These are phyloP conservation scores for Trichomycterus rosablanca DNA, from an alignment of 2,113 vertebrate genomes.

Conservation along the genomic window DNA sequence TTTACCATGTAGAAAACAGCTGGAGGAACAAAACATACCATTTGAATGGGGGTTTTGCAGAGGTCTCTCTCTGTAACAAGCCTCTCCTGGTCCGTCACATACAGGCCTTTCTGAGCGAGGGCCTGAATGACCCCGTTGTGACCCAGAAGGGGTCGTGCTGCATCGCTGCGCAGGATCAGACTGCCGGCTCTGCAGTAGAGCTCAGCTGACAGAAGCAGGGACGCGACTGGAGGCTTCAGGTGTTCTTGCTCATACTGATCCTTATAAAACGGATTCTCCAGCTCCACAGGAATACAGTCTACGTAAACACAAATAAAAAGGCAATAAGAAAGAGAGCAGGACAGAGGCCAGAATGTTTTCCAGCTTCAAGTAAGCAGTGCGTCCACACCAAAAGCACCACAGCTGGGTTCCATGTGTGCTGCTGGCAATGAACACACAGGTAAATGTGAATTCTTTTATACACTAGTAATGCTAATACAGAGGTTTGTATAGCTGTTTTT, in stretches of 20 bases:
- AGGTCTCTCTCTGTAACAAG: conserved; percentile 94
- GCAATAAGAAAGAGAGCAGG: neutral
- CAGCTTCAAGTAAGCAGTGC: too few relatives aligned
- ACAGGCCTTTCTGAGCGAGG: conserved; percentile 93
- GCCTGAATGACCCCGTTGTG: conserved; percentile 98
- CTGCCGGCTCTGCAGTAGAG: conserved; percentile 95
- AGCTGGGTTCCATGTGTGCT: too few relatives aligned
- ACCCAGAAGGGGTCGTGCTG: conserved; percentile 90
- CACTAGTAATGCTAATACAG: too few relatives aligned
- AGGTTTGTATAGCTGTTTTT: too few relatives aligned
- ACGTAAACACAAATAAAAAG: conserved; percentile 7
- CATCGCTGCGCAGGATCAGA: conserved; percentile 93
- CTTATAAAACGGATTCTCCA: conserved; percentile 87
- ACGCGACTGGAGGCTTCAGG: conserved; percentile 90
- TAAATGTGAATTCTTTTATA: too few relatives aligned
- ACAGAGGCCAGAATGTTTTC: too few relatives aligned
- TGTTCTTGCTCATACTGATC: conserved; percentile 98
- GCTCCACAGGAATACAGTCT: conserved; percentile 91
- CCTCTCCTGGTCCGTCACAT: conserved; percentile 92
- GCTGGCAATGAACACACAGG: too few relatives aligned
- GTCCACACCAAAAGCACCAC: too few relatives aligned
- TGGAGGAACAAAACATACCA: too few relatives aligned
- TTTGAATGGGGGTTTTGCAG: conserved; percentile 88
- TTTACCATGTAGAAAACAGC: too few relatives aligned
- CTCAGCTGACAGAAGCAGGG: conserved; percentile 90